Conservation (phyloP, 53 echinoderm and acorn worm genomes). For the Astropecten irregularis region DNA sequence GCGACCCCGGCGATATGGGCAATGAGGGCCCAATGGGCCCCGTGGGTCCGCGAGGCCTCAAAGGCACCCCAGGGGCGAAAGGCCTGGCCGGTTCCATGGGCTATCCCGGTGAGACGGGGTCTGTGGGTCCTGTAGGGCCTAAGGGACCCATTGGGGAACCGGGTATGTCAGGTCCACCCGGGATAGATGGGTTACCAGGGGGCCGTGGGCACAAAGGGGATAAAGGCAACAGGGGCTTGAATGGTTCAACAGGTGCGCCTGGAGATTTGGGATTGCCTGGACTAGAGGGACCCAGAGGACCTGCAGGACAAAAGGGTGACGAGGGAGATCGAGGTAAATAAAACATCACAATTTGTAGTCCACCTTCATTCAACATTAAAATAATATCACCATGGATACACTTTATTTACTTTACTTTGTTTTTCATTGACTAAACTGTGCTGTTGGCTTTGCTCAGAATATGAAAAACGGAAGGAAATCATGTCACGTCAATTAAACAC, state of each 20-base stretch:
- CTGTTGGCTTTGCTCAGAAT: too few species aligned
- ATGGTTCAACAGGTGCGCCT: conserved; percentile 9
- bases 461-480: neutral
- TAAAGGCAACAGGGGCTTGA: conserved; percentile 27
- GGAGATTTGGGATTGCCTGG: conserved; percentile 26
- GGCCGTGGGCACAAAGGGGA: conserved; percentile 18
- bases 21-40: conserved; percentile 53
- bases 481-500: too few species aligned
- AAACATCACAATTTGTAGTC: too few species aligned
- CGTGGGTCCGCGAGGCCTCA: conserved; percentile 43
- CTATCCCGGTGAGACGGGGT: conserved; percentile 42
- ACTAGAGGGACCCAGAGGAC: neutral
- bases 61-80: conserved; percentile 51
- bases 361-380: neutral
- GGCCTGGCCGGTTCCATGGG: conserved; percentile 46
- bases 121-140: conserved; percentile 32
- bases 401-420: neutral
- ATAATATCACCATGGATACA: neutral
- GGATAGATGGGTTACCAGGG: conserved; percentile 50
- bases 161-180: conserved; percentile 38
- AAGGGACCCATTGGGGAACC: conserved; percentile 13
- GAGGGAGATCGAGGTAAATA: conserved; percentile 48
- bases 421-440: too few species aligned
- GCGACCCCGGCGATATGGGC: neutral
- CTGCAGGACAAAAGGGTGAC: conserved; percentile 12